Percentiles rank a stretch among this genome's conserved stretches.
These are phyloP conservation scores for Onychomys torridus DNA, from an alignment of 2,797 vertebrate species.

Conservation along the genomic window DNA sequence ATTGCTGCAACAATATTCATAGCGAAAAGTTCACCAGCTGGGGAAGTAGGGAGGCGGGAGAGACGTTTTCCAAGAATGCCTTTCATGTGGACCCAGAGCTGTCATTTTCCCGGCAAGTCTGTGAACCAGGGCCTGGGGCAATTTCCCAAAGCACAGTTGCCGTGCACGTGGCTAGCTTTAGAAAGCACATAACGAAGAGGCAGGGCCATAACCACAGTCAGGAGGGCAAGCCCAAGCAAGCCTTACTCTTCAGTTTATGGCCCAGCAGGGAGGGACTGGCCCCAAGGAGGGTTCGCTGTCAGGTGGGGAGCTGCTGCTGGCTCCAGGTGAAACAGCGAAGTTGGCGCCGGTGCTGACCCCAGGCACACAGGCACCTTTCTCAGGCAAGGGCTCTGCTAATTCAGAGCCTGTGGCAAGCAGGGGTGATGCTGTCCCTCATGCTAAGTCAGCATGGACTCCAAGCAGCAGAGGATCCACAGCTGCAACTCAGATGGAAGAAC, in stretches of 20 bases:
- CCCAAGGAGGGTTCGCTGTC: background rate
- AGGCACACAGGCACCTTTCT: background rate
- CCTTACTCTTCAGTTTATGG: background rate
- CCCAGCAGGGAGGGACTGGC: background rate
- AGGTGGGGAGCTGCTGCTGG: background rate
- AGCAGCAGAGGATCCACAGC: accelerated
- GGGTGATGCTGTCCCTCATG: background rate
- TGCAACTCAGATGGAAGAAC: background rate
- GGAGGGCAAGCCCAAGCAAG: background rate
- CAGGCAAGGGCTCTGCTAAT: background rate
- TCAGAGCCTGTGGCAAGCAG: background rate
- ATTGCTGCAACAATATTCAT: slow-evolving; percentile 22
- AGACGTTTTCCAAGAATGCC: slow-evolving; percentile 68
- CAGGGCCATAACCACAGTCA: background rate
- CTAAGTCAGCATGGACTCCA: background rate
- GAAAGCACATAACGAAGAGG: background rate
- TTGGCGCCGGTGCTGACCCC: background rate
- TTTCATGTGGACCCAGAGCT: slow-evolving; percentile 76
- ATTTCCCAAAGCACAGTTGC: slow-evolving; percentile 59
- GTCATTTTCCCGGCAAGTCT: slow-evolving; percentile 45
- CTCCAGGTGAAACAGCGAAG: background rate
- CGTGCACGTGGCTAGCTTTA: background rate
- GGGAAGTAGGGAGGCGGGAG: background rate
- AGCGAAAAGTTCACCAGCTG: slow-evolving; percentile 49
- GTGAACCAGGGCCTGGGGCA: slow-evolving; percentile 36